Percentiles rank a stretch among this genome's conserved stretches.
phyloP scores from a whole-genome alignment of 2,113 vertebrate species.

The Phrynosoma blainvillii region DNA sequence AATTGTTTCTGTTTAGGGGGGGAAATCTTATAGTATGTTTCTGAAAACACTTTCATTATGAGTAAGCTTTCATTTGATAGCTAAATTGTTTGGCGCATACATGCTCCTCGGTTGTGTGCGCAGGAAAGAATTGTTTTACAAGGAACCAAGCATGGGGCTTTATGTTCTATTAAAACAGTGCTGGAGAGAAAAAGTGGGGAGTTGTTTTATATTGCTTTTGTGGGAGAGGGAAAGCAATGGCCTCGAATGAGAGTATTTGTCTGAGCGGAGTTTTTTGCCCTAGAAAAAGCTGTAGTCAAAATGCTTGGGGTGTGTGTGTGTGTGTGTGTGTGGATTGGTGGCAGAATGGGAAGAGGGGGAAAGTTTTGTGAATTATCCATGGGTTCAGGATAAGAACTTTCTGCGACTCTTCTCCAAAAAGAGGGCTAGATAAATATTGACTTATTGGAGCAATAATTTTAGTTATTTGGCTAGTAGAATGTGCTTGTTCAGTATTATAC shows the following conservation, averaged over 20 bases:
- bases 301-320: no score
- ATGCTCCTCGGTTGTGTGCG: conserved; percentile 31
- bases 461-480: no score
- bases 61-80: conserved; percentile 67
- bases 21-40: conserved; percentile 72
- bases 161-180: conserved; percentile 10
- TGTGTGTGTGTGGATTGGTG: accelerated
- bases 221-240: neutral
- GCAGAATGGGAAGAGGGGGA: neutral
- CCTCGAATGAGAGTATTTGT: neutral
- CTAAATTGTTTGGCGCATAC: conserved; percentile 53
- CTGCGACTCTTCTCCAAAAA: neutral
- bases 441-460: no score
- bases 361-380: accelerated
- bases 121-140: conserved; percentile 35
- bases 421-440: no score
- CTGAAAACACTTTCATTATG: conserved; percentile 70
- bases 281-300: neutral
- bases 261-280: neutral
- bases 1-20: conserved; percentile 78
- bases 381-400: neutral
- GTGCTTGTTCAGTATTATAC: no score
- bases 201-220: neutral
- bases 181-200: conserved; percentile 24
- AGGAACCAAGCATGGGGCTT: conserved; percentile 49